phyloP scores from a whole-genome alignment of 2,888 invertebrate species.

The Stenolophus ochropezus region DNA sequence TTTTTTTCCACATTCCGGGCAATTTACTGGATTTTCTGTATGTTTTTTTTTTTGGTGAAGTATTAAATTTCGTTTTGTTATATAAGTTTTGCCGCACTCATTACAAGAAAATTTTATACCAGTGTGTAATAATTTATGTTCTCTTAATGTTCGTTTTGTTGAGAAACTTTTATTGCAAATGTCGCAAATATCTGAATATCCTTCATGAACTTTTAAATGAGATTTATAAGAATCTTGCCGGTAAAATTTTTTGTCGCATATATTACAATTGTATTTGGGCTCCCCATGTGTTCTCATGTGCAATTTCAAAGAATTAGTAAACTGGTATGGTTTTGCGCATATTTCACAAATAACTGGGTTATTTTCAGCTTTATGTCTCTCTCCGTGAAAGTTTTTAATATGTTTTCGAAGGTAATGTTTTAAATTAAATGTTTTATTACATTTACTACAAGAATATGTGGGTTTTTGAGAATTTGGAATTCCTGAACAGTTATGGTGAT shows the following conservation, averaged over 20 bases:
- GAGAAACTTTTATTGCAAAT: constrained; percentile 64
- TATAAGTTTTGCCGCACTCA: constrained; percentile 10
- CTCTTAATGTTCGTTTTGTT: constrained; percentile 62
- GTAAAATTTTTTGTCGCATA: constrained; percentile 66
- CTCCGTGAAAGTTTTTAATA: constrained; percentile 63
- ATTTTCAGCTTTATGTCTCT: constrained; percentile 60
- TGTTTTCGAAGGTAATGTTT: constrained; percentile 67
- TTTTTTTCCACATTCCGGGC: constrained; percentile 65
- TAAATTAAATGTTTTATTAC: constrained; percentile 66
- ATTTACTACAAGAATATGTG: constrained; percentile 66
- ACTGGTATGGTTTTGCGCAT: constrained; percentile 73
- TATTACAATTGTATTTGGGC: constrained; percentile 63
- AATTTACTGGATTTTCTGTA: constrained; percentile 53
- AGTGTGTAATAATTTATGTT: constrained; percentile 60
- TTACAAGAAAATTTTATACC: not conserved
- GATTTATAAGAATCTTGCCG: constrained; percentile 62
- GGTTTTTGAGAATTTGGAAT: constrained; percentile 63
- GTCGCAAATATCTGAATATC: constrained; percentile 59
- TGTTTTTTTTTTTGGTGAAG: constrained; percentile 63
- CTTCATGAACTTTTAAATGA: constrained; percentile 63
- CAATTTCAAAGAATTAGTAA: constrained; percentile 69
- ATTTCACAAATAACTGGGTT: constrained; percentile 72
- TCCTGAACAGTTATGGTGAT: constrained; percentile 66
- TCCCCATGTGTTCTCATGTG: constrained; percentile 72
- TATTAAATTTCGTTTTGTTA: not conserved